A percentile compares a stretch with the other conserved stretches of the same genome.
phyloP scores from a whole-genome alignment of 2,113 vertebrate genomes.

The Falco punctatus region DNA sequence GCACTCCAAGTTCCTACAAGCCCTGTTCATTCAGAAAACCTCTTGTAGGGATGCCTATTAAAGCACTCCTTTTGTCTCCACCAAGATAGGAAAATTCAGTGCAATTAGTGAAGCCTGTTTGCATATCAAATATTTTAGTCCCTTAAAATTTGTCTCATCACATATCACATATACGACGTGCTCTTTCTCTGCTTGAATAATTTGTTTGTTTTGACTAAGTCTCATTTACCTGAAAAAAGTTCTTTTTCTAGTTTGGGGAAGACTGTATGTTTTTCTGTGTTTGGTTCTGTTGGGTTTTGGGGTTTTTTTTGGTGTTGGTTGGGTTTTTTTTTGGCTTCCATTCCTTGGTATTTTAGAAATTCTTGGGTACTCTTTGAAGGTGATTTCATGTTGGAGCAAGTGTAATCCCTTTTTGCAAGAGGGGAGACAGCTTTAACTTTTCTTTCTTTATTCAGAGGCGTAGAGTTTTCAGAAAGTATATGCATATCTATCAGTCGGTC shows the following conservation, averaged over 20 bases:
- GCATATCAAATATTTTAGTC: neutral
- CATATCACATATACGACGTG: neutral
- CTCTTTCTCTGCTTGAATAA: neutral
- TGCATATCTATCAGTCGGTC: constrained; percentile 3
- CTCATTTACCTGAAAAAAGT: neutral
- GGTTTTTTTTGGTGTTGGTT: neutral
- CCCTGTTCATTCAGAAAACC: neutral
- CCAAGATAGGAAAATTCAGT: constrained; percentile 21
- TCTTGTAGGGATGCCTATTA: neutral
- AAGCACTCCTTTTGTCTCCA: constrained; percentile 4
- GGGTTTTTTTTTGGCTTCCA: neutral
- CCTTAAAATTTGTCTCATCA: constrained; percentile 24
- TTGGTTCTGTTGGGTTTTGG: neutral
- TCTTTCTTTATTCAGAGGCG: neutral
- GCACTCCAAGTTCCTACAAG: neutral
- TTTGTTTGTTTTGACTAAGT: constrained; percentile 31
- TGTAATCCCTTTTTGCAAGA: constrained; percentile 32
- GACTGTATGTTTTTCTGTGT: neutral
- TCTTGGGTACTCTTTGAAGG: constrained; percentile 50
- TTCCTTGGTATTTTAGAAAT: constrained; percentile 38
- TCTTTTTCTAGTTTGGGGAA: neutral
- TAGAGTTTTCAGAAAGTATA: neutral
- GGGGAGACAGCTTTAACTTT: constrained; percentile 15
- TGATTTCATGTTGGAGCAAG: constrained; percentile 49
- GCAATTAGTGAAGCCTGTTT: neutral